These are phyloP conservation scores for Drosophila mayri DNA, from an alignment of 1,140 invertebrate genomes.

Conservation along the genomic window DNA sequence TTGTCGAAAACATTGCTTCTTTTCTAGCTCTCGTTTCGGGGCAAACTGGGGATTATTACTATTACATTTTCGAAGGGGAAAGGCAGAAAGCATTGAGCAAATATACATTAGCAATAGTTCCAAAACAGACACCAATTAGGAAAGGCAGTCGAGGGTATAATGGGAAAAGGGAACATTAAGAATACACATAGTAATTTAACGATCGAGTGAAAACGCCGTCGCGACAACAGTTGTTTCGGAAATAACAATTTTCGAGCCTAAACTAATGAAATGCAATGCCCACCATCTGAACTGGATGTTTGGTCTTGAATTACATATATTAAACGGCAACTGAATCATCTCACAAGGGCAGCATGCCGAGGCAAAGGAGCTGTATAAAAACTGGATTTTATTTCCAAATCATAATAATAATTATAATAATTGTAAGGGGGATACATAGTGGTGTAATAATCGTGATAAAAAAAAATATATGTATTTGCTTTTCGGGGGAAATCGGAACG, in stretches of 20 bases:
- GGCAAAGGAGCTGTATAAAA: constrained; percentile 28
- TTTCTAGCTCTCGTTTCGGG: not conserved
- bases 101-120: not conserved
- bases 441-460: constrained; percentile 26
- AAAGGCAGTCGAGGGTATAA: not conserved
- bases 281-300: not conserved
- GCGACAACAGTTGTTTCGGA: constrained; percentile 5
- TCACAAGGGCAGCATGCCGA: constrained; percentile 3
- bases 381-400: constrained; percentile 58
- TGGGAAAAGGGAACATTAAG: not conserved
- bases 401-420: constrained; percentile 53
- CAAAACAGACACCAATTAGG: constrained; percentile 2
- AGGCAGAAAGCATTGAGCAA: not conserved
- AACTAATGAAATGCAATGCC: constrained; percentile 27
- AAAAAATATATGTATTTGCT: constrained; percentile 21
- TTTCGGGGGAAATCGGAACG: constrained; percentile 12
- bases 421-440: constrained; percentile 46
- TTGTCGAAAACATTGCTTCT: not conserved
- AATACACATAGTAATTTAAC: too few species aligned
- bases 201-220: not conserved
- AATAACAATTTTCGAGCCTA: constrained; percentile 4
- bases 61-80: not conserved
- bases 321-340: not conserved
- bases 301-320: not conserved
- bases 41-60: not conserved